Percentiles rank a stretch among this genome's conserved stretches.
These are phyloP conservation scores for Hydropsyche betteni DNA, from an alignment of 2,888 invertebrate genomes.

Conservation along the genomic window DNA sequence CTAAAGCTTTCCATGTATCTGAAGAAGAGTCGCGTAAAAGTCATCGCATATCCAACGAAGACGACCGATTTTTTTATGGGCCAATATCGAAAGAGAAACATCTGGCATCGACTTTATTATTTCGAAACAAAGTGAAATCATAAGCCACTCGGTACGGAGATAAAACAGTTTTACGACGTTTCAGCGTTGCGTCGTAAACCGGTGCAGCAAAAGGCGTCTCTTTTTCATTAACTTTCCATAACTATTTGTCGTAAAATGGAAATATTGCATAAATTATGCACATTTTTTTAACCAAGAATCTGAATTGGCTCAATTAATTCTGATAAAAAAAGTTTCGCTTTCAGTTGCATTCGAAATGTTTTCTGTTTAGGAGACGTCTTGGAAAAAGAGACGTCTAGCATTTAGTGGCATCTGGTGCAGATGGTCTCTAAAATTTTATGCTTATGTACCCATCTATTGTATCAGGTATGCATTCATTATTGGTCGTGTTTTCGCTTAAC, in stretches of 20 bases:
- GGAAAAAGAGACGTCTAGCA: constrained; percentile 32
- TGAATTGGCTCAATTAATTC: background rate
- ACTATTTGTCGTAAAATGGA: constrained; percentile 26
- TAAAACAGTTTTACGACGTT: constrained; percentile 50
- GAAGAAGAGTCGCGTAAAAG: too few relatives aligned
- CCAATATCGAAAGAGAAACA: constrained; percentile 57
- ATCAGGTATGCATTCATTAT: constrained; percentile 45
- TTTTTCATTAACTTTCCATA: constrained; percentile 30
- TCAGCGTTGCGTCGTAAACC: constrained; percentile 37
- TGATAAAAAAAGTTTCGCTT: background rate
- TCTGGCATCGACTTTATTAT: constrained; percentile 55
- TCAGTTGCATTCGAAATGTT: constrained; percentile 20
- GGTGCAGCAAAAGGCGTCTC: constrained; percentile 8
- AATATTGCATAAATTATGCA: constrained; percentile 8
- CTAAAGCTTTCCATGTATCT: too few relatives aligned
- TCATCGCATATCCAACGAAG: constrained; percentile 5
- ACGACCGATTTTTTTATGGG: constrained; percentile 58
- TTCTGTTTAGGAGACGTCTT: constrained; percentile 6
- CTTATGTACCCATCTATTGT: constrained; percentile 44
- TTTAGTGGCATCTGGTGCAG: constrained; percentile 11
- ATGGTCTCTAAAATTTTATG: constrained; percentile 42
- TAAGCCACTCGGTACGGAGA: constrained; percentile 47
- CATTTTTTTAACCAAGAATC: background rate
- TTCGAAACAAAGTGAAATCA: constrained; percentile 52
- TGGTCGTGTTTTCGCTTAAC: constrained; percentile 19